Evolutionary conservation across 2,113 vertebrate genomes (phyloP), one percentile per base, ranked within the genome.

Genomic region (Edolisoma coerulescens): DNA sequence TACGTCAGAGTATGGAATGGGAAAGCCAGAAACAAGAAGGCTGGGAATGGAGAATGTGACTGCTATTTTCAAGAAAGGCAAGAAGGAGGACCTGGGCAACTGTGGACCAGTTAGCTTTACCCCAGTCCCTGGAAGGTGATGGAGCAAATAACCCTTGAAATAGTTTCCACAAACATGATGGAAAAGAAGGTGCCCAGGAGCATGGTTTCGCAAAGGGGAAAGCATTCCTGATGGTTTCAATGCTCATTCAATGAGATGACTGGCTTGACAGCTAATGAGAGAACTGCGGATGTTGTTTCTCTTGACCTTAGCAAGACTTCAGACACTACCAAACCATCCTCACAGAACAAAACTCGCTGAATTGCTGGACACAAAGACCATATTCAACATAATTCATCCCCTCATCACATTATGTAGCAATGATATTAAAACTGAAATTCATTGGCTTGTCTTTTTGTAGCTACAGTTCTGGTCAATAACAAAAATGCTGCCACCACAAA

Each of bases 141-240:
- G 13, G 19, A 74, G 33, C 13, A 56, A 84, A 69, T 41, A 50
- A 64, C 27, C 4, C 22, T 81, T 77, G 35, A 74, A 77, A 60
- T 3, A 0, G 1, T 69, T 93, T 74, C 44, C 20, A 54, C 11
- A 26, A 13, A 28, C 0, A 1, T 57, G 26, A 50, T 32, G 7
- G 20, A 54, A 79, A 47, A 69, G 30, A 53, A 74, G 4, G 7
- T 54, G 33, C 22, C 73, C 33, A 4, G 9, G 23, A 63, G 6
- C 21, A 59, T 63, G 8, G 8, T 63, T 73, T 77, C 68, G 35
- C 21, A 37, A 49, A n/a, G 24, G 22, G 4, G 23, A 73, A 90
- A 73, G 26, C 17, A 11, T 21, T 44, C 9, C 16, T 59, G 35
- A 27, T 8, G 1, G 9, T n/a, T n/a, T n/a, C n/a, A n/a, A n/a